phyloP scores from a whole-genome alignment of 2,113 vertebrate genomes.

The Eulemur macaco region DNA sequence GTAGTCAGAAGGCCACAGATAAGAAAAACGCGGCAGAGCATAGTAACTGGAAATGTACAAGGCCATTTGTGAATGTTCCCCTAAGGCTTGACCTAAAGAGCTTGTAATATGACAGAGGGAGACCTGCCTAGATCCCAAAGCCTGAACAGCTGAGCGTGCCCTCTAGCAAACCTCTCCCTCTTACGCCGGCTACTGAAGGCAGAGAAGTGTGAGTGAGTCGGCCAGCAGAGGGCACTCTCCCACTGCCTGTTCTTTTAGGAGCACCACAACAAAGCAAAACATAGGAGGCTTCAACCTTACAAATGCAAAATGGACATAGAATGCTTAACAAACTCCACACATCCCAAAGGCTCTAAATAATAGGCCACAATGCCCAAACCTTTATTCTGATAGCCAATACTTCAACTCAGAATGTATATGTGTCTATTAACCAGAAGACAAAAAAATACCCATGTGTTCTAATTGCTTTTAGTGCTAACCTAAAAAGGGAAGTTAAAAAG shows the following conservation, averaged over 20 bases:
- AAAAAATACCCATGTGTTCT: neutral
- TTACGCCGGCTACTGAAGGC: fast-evolving
- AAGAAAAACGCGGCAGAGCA: constrained; percentile 33
- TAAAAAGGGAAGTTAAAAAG: neutral
- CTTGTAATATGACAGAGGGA: neutral
- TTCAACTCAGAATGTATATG: neutral
- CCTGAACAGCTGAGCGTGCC: neutral
- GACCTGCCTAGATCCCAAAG: neutral
- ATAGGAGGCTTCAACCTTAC: neutral
- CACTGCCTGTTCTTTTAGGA: neutral
- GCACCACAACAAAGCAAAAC: neutral
- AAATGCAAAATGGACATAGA: neutral
- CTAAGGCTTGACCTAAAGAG: neutral
- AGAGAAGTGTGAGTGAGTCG: neutral
- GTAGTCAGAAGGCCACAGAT: constrained; percentile 44
- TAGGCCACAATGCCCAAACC: neutral
- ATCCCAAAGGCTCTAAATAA: neutral
- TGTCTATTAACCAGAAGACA: neutral
- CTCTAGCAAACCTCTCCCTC: neutral
- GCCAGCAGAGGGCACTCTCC: constrained; percentile 47
- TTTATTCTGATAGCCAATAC: neutral
- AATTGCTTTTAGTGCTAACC: neutral
- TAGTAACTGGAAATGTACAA: neutral
- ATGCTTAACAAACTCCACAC: neutral
- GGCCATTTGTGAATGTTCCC: constrained; percentile 34